Conservation (phyloP, 2,797 vertebrate genomes). For the Oreochromis grahami region DNA sequence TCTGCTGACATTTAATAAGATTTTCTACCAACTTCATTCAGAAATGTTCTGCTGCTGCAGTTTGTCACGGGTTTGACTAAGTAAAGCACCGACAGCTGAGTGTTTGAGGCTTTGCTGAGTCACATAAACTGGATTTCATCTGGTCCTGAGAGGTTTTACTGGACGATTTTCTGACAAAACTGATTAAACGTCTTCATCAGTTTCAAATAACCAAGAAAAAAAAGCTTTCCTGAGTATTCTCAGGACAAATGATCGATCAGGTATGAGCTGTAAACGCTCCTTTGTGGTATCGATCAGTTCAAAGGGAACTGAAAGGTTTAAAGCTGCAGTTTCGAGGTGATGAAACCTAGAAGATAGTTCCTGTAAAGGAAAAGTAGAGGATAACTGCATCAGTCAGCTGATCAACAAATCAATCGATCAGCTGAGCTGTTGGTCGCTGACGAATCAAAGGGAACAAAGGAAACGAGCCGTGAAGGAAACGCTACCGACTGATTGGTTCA, state of each 20-base stretch:
- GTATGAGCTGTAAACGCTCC: background rate
- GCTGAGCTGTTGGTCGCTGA: background rate
- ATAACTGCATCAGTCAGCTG: background rate
- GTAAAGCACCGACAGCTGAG: background rate
- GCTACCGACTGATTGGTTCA: background rate
- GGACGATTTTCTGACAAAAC: background rate
- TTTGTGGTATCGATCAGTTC: fast-evolving
- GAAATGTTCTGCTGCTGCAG: background rate
- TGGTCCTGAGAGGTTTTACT: background rate
- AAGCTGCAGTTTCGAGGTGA: background rate
- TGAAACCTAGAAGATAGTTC: background rate
- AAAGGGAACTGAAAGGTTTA: fast-evolving
- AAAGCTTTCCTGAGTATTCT: background rate
- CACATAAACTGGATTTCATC: background rate
- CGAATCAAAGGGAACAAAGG: background rate
- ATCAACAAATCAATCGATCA: background rate
- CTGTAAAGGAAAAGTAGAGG: too few relatives aligned
- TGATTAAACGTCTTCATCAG: fast-evolving
- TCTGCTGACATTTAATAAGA: background rate
- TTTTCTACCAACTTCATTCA: background rate
- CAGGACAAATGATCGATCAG: background rate
- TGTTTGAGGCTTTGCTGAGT: background rate
- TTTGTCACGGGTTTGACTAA: background rate
- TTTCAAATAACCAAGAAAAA: background rate
- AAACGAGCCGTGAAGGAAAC: background rate